Conservation (phyloP, 2,113 vertebrate species). For the Amphiprion percula region DNA sequence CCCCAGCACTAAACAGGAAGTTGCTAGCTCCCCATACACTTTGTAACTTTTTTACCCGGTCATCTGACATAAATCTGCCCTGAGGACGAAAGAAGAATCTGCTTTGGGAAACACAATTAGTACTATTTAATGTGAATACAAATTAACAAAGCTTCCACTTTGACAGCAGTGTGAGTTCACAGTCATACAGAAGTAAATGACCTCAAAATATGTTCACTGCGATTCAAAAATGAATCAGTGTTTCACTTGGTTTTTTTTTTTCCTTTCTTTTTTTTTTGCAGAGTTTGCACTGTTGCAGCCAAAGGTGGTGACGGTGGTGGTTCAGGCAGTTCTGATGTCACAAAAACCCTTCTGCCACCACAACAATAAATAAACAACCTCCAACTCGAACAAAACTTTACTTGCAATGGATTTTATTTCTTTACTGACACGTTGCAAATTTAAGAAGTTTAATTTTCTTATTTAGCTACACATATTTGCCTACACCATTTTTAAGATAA, state of each 20-base stretch:
- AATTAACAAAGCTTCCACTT: background rate
- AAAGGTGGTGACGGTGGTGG: constrained; percentile 19
- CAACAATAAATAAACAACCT: constrained; percentile 5
- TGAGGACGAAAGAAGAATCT: background rate
- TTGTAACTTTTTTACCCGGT: background rate
- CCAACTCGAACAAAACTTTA: background rate
- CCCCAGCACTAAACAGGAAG: background rate
- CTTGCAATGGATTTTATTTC: background rate
- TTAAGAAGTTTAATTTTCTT: background rate
- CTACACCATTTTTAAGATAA: background rate
- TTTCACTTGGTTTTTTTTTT: constrained; percentile 13
- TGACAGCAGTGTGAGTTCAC: background rate
- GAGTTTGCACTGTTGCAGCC: background rate
- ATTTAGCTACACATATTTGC: background rate
- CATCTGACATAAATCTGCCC: background rate
- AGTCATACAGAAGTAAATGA: background rate
- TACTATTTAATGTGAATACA: background rate
- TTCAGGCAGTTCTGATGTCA: background rate
- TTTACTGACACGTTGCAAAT: background rate
- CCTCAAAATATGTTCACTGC: background rate
- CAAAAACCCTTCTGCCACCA: background rate
- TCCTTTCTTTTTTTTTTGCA: constrained; percentile 1
- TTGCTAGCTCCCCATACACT: background rate
- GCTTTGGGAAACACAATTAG: background rate
- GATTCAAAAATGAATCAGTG: constrained; percentile 11